phyloP scores from a whole-genome alignment of 2,113 vertebrate species.

The Cinclus mexicanus region DNA sequence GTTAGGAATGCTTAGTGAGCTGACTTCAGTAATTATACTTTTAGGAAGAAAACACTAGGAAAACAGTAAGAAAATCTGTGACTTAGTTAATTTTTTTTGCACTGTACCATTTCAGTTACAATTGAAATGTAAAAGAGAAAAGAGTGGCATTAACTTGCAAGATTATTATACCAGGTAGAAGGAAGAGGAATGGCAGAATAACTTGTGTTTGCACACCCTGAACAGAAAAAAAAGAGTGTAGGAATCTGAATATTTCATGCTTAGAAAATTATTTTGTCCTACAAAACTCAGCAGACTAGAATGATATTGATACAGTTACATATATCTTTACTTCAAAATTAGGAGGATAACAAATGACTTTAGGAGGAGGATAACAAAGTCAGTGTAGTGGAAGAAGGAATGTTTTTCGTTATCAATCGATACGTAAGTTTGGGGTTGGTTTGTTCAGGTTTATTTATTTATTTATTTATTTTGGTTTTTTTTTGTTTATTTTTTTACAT shows the following conservation, averaged over 20 bases:
- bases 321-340: neutral
- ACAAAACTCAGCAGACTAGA: neutral
- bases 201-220: neutral
- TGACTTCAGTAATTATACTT: neutral
- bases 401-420: neutral
- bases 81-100: neutral
- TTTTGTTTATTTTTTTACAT: neutral
- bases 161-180: neutral
- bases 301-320: neutral
- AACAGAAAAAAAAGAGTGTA: neutral
- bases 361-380: neutral
- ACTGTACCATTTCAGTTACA: neutral
- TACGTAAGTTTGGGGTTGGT: accelerated
- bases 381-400: neutral
- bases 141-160: neutral
- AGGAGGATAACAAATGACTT: neutral
- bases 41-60: neutral
- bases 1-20: neutral
- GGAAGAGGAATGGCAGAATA: neutral
- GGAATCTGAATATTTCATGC: neutral
- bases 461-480: too few relatives aligned
- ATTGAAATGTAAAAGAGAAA: neutral
- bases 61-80: neutral
- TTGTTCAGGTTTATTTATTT: neutral
- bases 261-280: neutral